Conservation (phyloP, 2,113 vertebrate species). For the Sylvia atricapilla region DNA sequence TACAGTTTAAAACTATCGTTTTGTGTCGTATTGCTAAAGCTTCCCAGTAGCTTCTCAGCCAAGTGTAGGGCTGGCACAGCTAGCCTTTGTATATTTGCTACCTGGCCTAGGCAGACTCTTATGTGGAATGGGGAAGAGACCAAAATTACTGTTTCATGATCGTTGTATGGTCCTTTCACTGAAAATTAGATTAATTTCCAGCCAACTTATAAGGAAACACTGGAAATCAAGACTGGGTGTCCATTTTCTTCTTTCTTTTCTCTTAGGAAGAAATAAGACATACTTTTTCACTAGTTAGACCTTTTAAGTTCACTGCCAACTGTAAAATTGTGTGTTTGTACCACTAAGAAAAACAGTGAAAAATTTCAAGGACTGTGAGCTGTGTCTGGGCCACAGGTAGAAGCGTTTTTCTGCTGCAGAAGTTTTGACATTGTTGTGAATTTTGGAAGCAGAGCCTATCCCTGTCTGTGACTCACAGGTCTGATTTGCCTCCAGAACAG, state of each 20-base stretch:
- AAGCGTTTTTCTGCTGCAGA: background rate
- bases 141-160: background rate
- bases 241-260: background rate
- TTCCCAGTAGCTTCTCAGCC: background rate
- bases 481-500: slow-evolving; percentile 73
- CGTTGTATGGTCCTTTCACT: background rate
- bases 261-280: background rate
- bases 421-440: background rate
- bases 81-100: background rate
- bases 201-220: background rate
- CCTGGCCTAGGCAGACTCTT: background rate
- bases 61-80: background rate
- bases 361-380: background rate
- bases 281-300: background rate
- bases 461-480: slow-evolving; percentile 69
- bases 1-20: background rate
- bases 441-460: slow-evolving; percentile 54
- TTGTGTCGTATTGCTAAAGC: background rate
- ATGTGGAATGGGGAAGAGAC: background rate
- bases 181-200: background rate
- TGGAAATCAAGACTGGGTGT: background rate
- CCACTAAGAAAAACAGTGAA: background rate
- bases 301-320: background rate
- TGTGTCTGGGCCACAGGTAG: background rate
- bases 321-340: background rate